These are phyloP conservation scores for Seira musarum DNA, from an alignment of 2,888 invertebrate species.

Conservation along the genomic window DNA sequence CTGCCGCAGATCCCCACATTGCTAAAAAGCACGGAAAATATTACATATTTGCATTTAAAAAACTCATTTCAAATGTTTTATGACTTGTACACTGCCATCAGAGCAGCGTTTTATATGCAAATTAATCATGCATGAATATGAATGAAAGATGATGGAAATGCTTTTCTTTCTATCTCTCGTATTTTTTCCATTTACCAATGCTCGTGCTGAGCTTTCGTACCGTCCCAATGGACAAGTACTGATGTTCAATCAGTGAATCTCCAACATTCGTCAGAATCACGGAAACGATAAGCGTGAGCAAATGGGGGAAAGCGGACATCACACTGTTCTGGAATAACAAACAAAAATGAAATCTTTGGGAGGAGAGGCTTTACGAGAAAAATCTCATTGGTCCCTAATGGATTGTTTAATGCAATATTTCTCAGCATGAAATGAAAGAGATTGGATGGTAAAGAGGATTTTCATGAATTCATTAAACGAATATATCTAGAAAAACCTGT, in stretches of 20 bases:
- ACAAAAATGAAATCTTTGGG: no score
- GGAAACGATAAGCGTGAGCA: conserved; percentile 93
- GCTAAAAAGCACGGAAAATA: no score
- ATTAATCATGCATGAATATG: no score
- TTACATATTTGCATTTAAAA: no score
- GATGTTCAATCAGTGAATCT: conserved; percentile 86
- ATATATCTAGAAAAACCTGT: conserved; percentile 73
- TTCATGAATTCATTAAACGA: conserved; percentile 2
- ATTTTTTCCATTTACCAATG: conserved; percentile 82
- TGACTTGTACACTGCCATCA: no score
- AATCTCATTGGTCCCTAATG: no score
- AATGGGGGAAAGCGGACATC: conserved; percentile 79
- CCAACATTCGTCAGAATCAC: conserved; percentile 87
- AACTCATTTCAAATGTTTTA: no score
- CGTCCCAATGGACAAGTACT: conserved; percentile 81
- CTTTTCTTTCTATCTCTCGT: no score
- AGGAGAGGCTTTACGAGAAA: no score
- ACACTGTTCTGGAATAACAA: conserved; percentile 69
- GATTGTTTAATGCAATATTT: no score
- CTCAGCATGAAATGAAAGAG: no score
- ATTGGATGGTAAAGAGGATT: not conserved
- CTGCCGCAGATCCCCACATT: conserved; percentile 76
- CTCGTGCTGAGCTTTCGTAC: conserved; percentile 89
- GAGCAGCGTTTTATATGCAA: conserved; percentile 24
- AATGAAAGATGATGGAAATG: no score